Evolutionary conservation across 2,888 invertebrate species (phyloP), one percentile per base, ranked within the genome.

Genomic region (Lumbricus terrestris): DNA sequence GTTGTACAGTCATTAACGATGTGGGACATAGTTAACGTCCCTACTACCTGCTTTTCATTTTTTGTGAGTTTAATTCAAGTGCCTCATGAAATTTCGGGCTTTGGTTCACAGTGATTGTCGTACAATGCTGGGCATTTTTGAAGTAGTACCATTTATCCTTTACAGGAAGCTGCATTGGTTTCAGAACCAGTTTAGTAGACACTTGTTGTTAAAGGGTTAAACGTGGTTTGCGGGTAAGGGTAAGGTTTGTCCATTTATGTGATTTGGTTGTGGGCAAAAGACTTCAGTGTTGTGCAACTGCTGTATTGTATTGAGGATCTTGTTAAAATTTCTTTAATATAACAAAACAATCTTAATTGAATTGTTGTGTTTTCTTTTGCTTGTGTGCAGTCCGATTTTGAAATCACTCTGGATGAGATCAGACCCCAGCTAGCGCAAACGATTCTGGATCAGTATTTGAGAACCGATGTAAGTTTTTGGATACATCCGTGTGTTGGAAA

Each of bases 391-490:
- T 97, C 97, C 94, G 97, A 97, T 94, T 98, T 98, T 96, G 98
- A 98, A 96, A 96, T 98, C 94, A 98, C 98, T 95, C 97, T 97
- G 95, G 98, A 98, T 95, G 98, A 98, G 96, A 96, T 97, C 95
- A 96, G 98, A 91, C 96, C 96, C 93, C 96, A 97, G 94, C 96
- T 97, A 95, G 98, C 98, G 90, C 95, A 96, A 94, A 95, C 95
- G 91, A 95, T 96, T 90, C 96, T 96, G 94, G 96, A 96, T 93
- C 96, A 96, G 93, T 97, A 96, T 95, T 95, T 95, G 88, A 92
- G 93, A 90, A 91, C 93, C 83, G 93, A 93, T 92, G 95, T 94
- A 92, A 92, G 93, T 89, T 37, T n/a, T 83, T 54, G 15, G 6
- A 69, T 69, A 54, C 23, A n/a, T 89, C 15, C 29, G 40, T 88